phyloP scores from a whole-genome alignment of 2,888 invertebrate species.

The Periphyllus acericola region DNA sequence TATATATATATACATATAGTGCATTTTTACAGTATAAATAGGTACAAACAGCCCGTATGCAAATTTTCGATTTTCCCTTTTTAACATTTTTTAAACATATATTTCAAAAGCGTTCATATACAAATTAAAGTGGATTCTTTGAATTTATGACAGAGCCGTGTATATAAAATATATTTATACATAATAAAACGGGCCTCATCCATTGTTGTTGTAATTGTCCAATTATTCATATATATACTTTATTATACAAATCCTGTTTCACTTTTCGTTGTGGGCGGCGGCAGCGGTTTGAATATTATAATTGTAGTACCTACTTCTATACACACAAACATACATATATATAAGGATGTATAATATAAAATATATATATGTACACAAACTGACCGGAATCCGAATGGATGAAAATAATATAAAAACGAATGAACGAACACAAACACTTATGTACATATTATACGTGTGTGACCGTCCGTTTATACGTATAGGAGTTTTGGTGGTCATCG shows the following conservation, averaged over 20 bases:
- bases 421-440: slow-evolving; percentile 1
- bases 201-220: slow-evolving; percentile 60
- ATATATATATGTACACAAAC: background rate
- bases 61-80: slow-evolving; percentile 48
- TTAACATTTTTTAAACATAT: slow-evolving; percentile 44
- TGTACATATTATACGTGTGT: background rate
- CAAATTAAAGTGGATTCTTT: slow-evolving; percentile 55
- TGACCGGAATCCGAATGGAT: slow-evolving; percentile 2
- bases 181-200: slow-evolving; percentile 38
- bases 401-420: slow-evolving; percentile 1
- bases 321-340: background rate
- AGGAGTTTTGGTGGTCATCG: background rate
- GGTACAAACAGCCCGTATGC: slow-evolving; percentile 30
- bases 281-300: slow-evolving; percentile 27
- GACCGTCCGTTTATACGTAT: too few species aligned
- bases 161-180: slow-evolving; percentile 23
- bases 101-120: slow-evolving; percentile 44
- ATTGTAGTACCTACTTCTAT: background rate
- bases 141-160: slow-evolving; percentile 38
- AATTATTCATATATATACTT: slow-evolving; percentile 57
- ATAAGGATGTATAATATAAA: background rate
- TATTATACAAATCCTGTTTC: slow-evolving; percentile 57
- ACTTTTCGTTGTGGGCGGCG: slow-evolving; percentile 50
- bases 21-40: background rate
- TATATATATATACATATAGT: too few species aligned